phyloP scores from a whole-genome alignment of 2,888 invertebrate species.

The Copidosoma aretas region DNA sequence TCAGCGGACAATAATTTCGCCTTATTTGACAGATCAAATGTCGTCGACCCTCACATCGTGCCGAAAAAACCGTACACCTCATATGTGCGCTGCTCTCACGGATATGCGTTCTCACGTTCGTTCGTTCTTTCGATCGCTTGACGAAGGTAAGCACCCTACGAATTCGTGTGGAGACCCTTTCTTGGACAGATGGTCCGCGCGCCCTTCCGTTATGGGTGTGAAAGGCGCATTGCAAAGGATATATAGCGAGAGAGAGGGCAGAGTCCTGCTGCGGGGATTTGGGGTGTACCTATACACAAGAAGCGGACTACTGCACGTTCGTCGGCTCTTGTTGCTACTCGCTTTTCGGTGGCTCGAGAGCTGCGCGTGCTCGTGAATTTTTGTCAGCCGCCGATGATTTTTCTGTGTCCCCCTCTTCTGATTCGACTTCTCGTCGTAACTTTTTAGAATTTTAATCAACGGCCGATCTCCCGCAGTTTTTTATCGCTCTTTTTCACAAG shows the following conservation, averaged over 20 bases:
- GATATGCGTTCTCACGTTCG: not conserved
- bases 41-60: constrained; percentile 31
- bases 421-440: too few relatives aligned
- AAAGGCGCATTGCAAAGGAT: constrained; percentile 3
- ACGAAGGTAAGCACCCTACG: constrained; percentile 12
- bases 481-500: too few relatives aligned
- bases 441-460: not conserved
- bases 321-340: constrained; percentile 37
- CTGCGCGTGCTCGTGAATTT: not conserved
- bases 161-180: not conserved
- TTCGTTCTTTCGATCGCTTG: not conserved
- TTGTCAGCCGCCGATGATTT: not conserved
- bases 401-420: too few relatives aligned
- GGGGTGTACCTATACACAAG: not conserved
- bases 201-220: constrained; percentile 20
- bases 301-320: constrained; percentile 49
- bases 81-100: too few relatives aligned
- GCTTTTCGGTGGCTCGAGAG: not conserved
- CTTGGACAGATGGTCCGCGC: constrained; percentile 24
- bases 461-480: too few relatives aligned
- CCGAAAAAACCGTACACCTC: too few relatives aligned
- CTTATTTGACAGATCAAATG: constrained; percentile 29
- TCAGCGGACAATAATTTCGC: not conserved
- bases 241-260: not conserved
- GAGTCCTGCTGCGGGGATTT: not conserved